These are phyloP conservation scores for Stenotaenia linearis DNA, from an alignment of 2,888 invertebrate genomes.

Conservation along the genomic window DNA sequence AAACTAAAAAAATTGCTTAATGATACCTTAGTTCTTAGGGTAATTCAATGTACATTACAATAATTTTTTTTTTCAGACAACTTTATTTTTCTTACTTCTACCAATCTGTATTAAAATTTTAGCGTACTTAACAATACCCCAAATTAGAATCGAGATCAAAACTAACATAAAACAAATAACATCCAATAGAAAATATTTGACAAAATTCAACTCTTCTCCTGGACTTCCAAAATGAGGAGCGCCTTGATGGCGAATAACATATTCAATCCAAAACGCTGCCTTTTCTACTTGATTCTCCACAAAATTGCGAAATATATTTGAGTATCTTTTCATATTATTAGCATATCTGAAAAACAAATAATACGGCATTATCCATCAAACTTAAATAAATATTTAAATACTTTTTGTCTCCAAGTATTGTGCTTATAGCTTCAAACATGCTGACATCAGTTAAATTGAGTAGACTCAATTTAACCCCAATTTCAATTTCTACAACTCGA, in stretches of 20 bases:
- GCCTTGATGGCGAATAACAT: not conserved
- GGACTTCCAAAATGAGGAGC: not conserved
- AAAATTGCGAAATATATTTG: not conserved
- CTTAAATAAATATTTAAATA: too few relatives aligned
- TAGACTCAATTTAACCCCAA: not conserved
- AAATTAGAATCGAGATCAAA: not conserved
- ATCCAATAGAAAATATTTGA: conserved; percentile 12
- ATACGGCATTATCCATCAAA: too few relatives aligned
- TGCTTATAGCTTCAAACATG: not conserved
- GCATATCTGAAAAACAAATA: not conserved
- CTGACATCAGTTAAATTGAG: not conserved
- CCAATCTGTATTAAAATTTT: not conserved
- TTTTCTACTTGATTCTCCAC: not conserved
- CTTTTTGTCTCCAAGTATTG: not conserved
- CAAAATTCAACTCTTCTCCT: not conserved
- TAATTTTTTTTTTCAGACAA: too few relatives aligned
- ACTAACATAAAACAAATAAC: not conserved
- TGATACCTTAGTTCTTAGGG: too few relatives aligned
- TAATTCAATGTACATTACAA: too few relatives aligned
- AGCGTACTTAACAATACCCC: not conserved
- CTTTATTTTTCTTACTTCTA: not conserved
- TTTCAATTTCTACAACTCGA: not conserved
- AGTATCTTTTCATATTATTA: not conserved
- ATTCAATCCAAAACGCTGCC: not conserved
- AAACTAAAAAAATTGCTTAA: too few relatives aligned